Evolutionary conservation across 2,888 invertebrate species (phyloP), one percentile per base, ranked within the genome.

Genomic region (Drosophila yooni): DNA sequence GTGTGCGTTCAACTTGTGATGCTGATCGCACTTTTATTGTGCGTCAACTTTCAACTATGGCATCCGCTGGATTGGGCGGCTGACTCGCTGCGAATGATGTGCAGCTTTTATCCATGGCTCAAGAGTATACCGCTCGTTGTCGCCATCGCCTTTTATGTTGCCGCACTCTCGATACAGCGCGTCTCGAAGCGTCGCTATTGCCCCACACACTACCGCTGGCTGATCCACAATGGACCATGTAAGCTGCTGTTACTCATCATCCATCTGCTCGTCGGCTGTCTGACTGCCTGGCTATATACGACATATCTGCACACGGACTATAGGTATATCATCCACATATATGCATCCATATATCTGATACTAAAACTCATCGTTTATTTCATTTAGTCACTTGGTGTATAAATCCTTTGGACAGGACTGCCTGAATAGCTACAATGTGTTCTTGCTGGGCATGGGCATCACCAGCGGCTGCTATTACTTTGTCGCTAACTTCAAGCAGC

Each of bases 91-190:
- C 84, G 94, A 21, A 94, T 95, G 18, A 93, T 96, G 46, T 88
- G 92, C 68, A 92, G 93, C 15, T 82, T 91, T 25, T 92, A 95
- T 90, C 96, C 96, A 92, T 95, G 95, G 93, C 91, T 95, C 0
- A 96, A 95, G 81, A 94, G 96, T 53, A 92, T 95, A 33, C 94
- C 96, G 1, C 94, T 97, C 25, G 94, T 94, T 15, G 91, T 94
- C 33, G 94, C 96, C 1, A 95, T 96, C 13, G 95, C 96, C 71
- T 94, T 96, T 8, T 96, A 96, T 93, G 96, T 96, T n/a, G 94
- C 96, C 48, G 94, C 96, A 40, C 95, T 96, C 87, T 96, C 96
- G 53, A 96, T 95, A 88, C 95, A 95, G 77, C 96, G 96, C 82
- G 94, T 96, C 31, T 93, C 94, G 27, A 94, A 94, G 57, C 93